A percentile compares a stretch with the other conserved stretches of the same genome.
Conservation (phyloP, 2,113 vertebrate species). For the Apus apus region DNA sequence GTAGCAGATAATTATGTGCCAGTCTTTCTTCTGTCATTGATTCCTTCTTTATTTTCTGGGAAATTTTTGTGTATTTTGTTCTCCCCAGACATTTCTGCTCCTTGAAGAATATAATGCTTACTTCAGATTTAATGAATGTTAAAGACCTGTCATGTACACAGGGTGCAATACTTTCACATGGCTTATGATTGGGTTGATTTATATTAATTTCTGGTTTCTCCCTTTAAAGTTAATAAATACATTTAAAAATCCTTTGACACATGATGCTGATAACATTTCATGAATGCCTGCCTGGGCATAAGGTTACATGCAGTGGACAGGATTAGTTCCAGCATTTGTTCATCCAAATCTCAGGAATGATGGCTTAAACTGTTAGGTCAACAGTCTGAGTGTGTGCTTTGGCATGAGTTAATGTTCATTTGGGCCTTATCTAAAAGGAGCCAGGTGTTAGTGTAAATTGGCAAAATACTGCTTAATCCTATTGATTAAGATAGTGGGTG, state of each 20-base stretch:
- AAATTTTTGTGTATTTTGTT: background rate
- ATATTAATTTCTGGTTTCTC: background rate
- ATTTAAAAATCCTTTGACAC: background rate
- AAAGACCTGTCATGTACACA: background rate
- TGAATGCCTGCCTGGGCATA: slow-evolving; percentile 12
- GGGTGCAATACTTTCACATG: background rate
- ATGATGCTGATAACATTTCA: slow-evolving; percentile 10
- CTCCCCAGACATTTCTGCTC: background rate
- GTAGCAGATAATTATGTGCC: background rate
- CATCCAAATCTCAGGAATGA: slow-evolving; percentile 43
- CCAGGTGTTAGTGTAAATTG: slow-evolving; percentile 59
- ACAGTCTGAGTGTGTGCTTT: slow-evolving; percentile 49
- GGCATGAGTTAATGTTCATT: slow-evolving; percentile 17
- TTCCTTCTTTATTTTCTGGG: background rate
- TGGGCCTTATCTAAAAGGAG: slow-evolving; percentile 56
- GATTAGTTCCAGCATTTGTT: slow-evolving; percentile 44
- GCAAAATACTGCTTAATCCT: slow-evolving; percentile 54
- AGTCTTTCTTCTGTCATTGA: background rate
- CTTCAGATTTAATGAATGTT: background rate
- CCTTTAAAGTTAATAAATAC: background rate
- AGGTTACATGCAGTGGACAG: slow-evolving; percentile 27
- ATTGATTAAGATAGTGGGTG: background rate
- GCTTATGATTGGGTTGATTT: background rate
- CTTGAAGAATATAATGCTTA: background rate
- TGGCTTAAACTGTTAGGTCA: slow-evolving; percentile 49